Conservation (phyloP, 2,888 invertebrate genomes). For the Yponomeuta evonymella region DNA sequence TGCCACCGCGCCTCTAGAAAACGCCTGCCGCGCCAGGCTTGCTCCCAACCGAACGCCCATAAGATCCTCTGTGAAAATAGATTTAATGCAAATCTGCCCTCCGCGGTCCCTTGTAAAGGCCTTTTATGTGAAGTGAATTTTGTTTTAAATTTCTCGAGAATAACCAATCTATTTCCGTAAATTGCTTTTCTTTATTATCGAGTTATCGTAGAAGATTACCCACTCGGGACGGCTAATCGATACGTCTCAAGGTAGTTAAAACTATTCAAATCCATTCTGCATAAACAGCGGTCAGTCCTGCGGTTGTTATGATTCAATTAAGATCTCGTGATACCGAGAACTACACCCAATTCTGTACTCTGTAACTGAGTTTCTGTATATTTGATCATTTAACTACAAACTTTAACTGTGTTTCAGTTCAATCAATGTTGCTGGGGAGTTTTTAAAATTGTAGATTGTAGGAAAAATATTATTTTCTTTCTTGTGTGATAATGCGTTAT, state of each 20-base stretch:
- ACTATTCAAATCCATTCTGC: constrained; percentile 58
- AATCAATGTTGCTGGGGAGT: neutral
- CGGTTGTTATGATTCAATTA: constrained; percentile 74
- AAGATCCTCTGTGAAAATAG: constrained; percentile 59
- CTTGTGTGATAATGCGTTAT: too few species aligned
- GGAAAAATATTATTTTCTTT: too few species aligned
- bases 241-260: constrained; percentile 48
- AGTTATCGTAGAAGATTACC: neutral
- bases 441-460: too few species aligned
- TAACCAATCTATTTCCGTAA: constrained; percentile 1
- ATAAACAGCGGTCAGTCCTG: constrained; percentile 66
- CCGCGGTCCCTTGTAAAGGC: constrained; percentile 32
- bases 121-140: constrained; percentile 47
- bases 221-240: constrained; percentile 39
- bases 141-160: constrained; percentile 33
- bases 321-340: constrained; percentile 60
- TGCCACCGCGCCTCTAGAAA: constrained; percentile 34
- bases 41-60: constrained; percentile 38
- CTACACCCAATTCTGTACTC: constrained; percentile 45
- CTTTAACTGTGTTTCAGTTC: constrained; percentile 7
- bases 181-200: neutral
- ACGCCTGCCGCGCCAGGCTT: constrained; percentile 40
- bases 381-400: constrained; percentile 9
- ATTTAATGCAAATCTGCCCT: constrained; percentile 63
- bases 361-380: constrained; percentile 4